A percentile compares a stretch with the other conserved stretches of the same genome.
These are phyloP conservation scores for Drosophila niveifrons DNA, from an alignment of 2,888 invertebrate genomes.

Conservation along the genomic window DNA sequence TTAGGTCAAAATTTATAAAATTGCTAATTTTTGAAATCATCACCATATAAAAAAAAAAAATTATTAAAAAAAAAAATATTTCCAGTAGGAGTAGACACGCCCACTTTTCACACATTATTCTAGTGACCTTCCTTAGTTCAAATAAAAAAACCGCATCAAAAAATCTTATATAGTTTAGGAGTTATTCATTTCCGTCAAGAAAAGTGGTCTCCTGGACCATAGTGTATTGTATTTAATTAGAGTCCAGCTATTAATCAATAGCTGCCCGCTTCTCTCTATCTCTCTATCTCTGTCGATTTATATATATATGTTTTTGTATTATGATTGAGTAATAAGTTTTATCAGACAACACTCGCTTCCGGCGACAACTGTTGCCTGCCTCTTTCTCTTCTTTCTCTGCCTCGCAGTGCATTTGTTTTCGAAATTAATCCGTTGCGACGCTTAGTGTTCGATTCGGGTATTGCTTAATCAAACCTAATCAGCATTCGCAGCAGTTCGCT, in stretches of 20 bases:
- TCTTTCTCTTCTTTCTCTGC: too few species aligned
- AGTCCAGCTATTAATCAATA: slow-evolving; percentile 43
- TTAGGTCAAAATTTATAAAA: too few species aligned
- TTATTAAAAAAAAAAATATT: too few species aligned
- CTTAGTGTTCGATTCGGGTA: neutral
- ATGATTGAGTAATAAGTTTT: slow-evolving; percentile 28
- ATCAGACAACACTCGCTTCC: slow-evolving; percentile 27
- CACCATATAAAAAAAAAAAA: too few species aligned
- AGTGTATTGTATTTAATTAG: slow-evolving; percentile 50
- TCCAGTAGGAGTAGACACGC: too few species aligned
- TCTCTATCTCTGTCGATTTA: neutral
- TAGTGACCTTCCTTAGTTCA: too few species aligned
- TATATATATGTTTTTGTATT: neutral
- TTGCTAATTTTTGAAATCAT: too few species aligned
- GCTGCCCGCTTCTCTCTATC: neutral
- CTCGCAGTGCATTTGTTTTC: neutral
- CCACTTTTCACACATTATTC: too few species aligned
- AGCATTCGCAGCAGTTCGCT: slow-evolving; percentile 30
- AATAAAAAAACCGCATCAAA: too few species aligned
- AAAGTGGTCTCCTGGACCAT: too few species aligned
- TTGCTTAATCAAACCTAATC: slow-evolving; percentile 50
- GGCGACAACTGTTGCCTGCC: slow-evolving; percentile 17
- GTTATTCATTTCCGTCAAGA: too few species aligned
- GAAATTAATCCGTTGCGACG: slow-evolving; percentile 43
- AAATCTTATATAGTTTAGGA: too few species aligned